Conservation (phyloP, 2,888 invertebrate genomes). For the Agapetus fuscipes region DNA sequence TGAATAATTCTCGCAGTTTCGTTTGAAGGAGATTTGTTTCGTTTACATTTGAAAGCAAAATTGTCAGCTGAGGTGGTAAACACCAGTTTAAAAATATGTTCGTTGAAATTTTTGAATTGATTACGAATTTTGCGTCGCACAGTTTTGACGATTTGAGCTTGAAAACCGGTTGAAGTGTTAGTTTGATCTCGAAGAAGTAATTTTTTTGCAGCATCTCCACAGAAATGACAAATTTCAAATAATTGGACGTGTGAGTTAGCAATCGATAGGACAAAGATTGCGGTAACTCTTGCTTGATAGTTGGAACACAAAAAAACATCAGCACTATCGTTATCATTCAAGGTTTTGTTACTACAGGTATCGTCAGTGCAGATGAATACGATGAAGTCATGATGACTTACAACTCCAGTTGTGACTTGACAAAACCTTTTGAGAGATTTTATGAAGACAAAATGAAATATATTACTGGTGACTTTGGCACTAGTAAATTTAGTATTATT, state of each 20-base stretch:
- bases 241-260: constrained; percentile 3
- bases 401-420: neutral
- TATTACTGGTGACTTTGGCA: neutral
- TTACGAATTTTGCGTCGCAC: no score
- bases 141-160: no score
- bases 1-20: no score
- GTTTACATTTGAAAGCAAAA: constrained; percentile 3
- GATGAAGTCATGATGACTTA: neutral
- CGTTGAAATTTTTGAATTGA: constrained; percentile 7
- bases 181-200: neutral
- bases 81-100: constrained; percentile 8
- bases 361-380: constrained; percentile 2
- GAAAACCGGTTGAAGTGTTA: no score
- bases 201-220: constrained; percentile 9
- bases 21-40: neutral
- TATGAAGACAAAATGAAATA: neutral
- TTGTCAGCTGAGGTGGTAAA: constrained; percentile 1
- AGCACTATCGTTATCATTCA: neutral
- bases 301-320: neutral
- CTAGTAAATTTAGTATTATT: neutral
- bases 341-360: neutral
- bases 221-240: constrained; percentile 16
- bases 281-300: constrained; percentile 1
- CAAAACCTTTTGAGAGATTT: neutral
- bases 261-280: constrained; percentile 11